phyloP scores from a whole-genome alignment of 2,888 invertebrate genomes.

The Bombylius major region DNA sequence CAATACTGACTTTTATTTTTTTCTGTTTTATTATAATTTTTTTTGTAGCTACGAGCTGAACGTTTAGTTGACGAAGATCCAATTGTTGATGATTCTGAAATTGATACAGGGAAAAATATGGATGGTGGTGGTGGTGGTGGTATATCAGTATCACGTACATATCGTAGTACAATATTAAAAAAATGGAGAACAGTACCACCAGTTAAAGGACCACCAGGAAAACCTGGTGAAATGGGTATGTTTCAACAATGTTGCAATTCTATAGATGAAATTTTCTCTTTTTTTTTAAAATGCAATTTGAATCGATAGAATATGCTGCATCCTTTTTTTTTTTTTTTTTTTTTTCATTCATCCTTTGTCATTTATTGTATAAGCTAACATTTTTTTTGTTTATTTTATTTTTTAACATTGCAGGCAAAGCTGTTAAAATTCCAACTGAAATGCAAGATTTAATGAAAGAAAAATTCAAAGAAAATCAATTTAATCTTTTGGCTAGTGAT shows the following conservation, averaged over 20 bases:
- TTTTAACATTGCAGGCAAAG: slow-evolving; percentile 40
- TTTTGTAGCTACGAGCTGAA: slow-evolving; percentile 20
- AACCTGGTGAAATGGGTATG: slow-evolving; percentile 82
- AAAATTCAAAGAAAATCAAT: slow-evolving; percentile 96
- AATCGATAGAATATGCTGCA: too few species aligned
- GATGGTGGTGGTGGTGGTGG: slow-evolving; percentile 26
- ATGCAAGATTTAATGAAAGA: slow-evolving; percentile 84
- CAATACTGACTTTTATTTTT: slow-evolving; percentile 1
- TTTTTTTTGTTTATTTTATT: slow-evolving; percentile 10
- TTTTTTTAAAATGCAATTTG: too few species aligned
- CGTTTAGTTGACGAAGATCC: slow-evolving; percentile 32
- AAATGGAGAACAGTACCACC: slow-evolving; percentile 62
- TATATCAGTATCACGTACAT: slow-evolving; percentile 30
- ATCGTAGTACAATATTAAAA: slow-evolving; percentile 40
- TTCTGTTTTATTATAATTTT: too few species aligned
- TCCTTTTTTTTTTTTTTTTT: too few species aligned
- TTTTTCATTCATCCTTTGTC: too few species aligned
- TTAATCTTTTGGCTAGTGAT: slow-evolving; percentile 95
- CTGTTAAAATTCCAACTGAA: slow-evolving; percentile 80
- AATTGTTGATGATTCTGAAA: slow-evolving; percentile 36
- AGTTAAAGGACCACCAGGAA: slow-evolving; percentile 51
- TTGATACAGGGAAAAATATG: slow-evolving; percentile 34
- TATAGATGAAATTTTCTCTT: too few species aligned
- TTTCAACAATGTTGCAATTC: background rate
- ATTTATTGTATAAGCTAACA: too few species aligned